A percentile compares a stretch with the other conserved stretches of the same genome.
These are phyloP conservation scores for Lepus europaeus DNA, from an alignment of 2,113 vertebrate species.

Conservation along the genomic window DNA sequence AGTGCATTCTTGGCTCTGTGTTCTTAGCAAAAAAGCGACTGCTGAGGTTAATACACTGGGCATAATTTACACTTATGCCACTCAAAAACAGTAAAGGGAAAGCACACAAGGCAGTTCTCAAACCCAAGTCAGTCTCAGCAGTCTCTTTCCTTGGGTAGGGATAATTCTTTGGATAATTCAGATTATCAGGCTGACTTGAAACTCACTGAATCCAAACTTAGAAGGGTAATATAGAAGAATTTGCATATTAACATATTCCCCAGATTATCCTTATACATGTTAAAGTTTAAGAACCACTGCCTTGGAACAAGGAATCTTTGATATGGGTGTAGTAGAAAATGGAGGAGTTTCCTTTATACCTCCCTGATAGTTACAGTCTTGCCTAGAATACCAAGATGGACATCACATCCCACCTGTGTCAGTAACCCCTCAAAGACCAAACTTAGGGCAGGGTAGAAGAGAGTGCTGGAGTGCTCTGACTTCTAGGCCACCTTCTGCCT, in stretches of 20 bases:
- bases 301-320: not conserved
- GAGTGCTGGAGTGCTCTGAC: not conserved
- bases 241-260: not conserved
- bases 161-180: slow-evolving; percentile 35
- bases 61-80: slow-evolving; percentile 51
- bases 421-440: not conserved
- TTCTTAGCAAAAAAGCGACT: slow-evolving; percentile 35
- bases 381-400: not conserved
- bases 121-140: not conserved
- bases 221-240: not conserved
- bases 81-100: not conserved
- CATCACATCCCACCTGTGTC: not conserved
- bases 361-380: not conserved
- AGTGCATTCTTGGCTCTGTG: slow-evolving; percentile 73
- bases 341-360: not conserved
- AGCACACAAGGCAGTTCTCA: not conserved
- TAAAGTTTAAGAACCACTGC: not conserved
- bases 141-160: not conserved
- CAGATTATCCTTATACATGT: not conserved
- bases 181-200: not conserved
- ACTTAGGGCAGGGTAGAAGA: not conserved
- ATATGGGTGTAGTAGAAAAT: not conserved
- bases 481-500: not conserved
- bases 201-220: not conserved
- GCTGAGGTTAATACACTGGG: not conserved